Conservation (phyloP, 2,888 invertebrate species). For the Cerastis rubricosa region DNA sequence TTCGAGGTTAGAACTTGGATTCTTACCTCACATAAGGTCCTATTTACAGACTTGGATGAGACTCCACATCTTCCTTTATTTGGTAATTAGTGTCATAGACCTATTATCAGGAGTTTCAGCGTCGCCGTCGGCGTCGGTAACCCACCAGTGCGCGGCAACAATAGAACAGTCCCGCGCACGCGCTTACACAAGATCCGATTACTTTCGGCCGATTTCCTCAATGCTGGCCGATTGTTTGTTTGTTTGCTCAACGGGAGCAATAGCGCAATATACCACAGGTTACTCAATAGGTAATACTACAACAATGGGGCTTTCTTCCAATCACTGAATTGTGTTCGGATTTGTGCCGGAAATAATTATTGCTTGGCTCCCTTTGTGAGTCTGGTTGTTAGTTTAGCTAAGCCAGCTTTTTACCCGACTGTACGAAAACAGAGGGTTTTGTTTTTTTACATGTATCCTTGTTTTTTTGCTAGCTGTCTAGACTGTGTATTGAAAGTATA, state of each 20-base stretch:
- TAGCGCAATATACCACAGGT: constrained; percentile 20
- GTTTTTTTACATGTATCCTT: not conserved
- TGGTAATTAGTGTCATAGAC: not conserved
- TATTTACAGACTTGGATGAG: not conserved
- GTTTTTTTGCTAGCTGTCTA: no score
- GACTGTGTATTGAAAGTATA: no score
- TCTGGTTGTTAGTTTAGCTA: not conserved
- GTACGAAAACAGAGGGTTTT: not conserved
- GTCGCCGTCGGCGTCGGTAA: constrained; percentile 13
- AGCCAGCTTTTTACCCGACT: not conserved
- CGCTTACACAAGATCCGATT: constrained; percentile 70
- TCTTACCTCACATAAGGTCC: not conserved
- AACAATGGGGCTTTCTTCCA: constrained; percentile 63
- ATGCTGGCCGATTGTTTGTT: constrained; percentile 57
- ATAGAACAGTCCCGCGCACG: constrained; percentile 65
- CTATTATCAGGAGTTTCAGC: not conserved
- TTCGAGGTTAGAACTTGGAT: not conserved
- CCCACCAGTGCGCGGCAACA: constrained; percentile 53
- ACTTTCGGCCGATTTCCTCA: constrained; percentile 58
- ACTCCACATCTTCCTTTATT: not conserved
- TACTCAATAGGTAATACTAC: constrained; percentile 27
- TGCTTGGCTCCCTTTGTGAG: constrained; percentile 35
- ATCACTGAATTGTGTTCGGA: constrained; percentile 45
- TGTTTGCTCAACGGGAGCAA: constrained; percentile 54
- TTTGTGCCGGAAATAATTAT: constrained; percentile 47